Conservation (phyloP, 2,888 invertebrate genomes). For the Argyresthia goedartella region DNA sequence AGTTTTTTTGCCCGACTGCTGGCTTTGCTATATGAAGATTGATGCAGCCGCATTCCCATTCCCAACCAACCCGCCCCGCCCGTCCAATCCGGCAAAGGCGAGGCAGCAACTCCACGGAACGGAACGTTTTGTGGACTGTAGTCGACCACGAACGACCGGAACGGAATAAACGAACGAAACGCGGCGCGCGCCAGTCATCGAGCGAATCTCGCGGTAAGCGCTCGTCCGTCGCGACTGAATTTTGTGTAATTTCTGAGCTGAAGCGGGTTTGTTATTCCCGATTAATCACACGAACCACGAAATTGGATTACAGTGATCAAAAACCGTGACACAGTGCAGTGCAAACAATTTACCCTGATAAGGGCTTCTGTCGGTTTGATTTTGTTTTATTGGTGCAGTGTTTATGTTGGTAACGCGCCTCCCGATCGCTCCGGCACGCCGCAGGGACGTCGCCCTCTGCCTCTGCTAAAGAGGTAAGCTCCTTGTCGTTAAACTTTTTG, state of each 20-base stretch:
- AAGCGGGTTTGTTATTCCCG: constrained; percentile 54
- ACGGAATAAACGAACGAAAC: not conserved
- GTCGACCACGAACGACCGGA: too few species aligned
- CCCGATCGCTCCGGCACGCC: constrained; percentile 51
- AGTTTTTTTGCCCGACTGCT: too few species aligned
- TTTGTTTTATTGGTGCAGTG: constrained; percentile 61
- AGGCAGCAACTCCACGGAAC: too few species aligned
- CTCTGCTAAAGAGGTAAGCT: constrained; percentile 48
- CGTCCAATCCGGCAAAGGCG: too few species aligned
- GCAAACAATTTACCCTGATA: constrained; percentile 14
- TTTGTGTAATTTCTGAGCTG: constrained; percentile 39
- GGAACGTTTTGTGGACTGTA: too few species aligned
- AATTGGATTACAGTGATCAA: constrained; percentile 58
- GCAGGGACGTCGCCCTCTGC: constrained; percentile 63
- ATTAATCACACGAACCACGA: constrained; percentile 51
- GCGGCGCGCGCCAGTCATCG: constrained; percentile 45
- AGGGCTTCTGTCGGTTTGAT: not conserved
- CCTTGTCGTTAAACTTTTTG: constrained; percentile 21
- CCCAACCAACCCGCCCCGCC: too few species aligned
- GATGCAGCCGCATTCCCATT: too few species aligned
- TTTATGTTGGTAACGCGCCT: constrained; percentile 64
- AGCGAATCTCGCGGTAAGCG: constrained; percentile 35
- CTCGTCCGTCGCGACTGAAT: constrained; percentile 14
- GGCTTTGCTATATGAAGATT: too few species aligned
- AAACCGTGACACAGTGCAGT: constrained; percentile 44